Conservation (phyloP, 2,113 vertebrate genomes). For the Microcebus murinus region DNA sequence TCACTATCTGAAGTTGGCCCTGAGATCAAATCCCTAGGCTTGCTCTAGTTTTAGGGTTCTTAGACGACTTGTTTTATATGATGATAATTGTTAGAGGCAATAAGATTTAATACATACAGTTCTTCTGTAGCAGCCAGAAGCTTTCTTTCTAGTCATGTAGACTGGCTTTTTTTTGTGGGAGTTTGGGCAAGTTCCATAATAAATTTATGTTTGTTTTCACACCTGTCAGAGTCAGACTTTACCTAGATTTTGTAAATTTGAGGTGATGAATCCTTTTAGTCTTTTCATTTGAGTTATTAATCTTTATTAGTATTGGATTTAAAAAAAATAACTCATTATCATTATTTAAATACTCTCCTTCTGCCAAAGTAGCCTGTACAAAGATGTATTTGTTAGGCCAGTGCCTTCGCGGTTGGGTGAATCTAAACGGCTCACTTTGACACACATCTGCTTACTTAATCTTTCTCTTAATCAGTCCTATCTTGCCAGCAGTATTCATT, state of each 20-base stretch:
- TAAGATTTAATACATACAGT: too few relatives aligned
- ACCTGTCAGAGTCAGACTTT: background rate
- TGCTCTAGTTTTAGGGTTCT: too few relatives aligned
- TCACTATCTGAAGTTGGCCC: background rate
- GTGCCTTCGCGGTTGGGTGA: background rate
- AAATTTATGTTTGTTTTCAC: background rate
- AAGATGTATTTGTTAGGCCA: background rate
- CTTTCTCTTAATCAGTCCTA: constrained; percentile 77
- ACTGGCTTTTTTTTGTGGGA: background rate
- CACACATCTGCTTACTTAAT: constrained; percentile 74
- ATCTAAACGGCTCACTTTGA: constrained; percentile 61
- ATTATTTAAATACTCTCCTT: background rate
- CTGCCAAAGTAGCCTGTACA: background rate
- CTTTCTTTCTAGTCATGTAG: background rate
- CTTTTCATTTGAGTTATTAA: constrained; percentile 23
- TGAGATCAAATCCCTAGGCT: too few relatives aligned
- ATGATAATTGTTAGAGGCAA: too few relatives aligned
- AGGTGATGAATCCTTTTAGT: background rate
- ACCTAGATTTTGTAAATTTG: background rate
- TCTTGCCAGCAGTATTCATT: constrained; percentile 73
- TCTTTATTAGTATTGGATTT: background rate
- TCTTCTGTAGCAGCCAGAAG: too few relatives aligned
- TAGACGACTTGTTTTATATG: too few relatives aligned
- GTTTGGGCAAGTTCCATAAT: background rate
- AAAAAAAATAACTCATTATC: background rate